Evolutionary conservation across 2,113 vertebrate genomes (phyloP).

Genomic region (Bettongia penicillata): DNA sequence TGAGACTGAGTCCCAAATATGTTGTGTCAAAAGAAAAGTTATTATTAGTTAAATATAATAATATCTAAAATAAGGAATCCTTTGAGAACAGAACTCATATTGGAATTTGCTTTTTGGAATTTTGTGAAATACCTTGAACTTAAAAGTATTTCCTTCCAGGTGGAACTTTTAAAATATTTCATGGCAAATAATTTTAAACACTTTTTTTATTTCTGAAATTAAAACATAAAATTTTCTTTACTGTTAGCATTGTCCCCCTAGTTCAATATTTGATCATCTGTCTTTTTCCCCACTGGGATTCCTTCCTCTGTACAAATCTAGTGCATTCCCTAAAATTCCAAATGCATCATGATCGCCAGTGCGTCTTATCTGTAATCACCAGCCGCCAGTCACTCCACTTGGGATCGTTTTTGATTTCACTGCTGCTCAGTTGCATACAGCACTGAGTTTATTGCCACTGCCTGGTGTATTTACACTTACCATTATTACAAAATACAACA

Average conservation of each 20-base stretch:
- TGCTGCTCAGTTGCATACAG: background rate
- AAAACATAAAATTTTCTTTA: background rate
- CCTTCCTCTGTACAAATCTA: background rate
- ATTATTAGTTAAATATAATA: background rate
- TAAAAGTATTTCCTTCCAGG: background rate
- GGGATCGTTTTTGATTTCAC: background rate
- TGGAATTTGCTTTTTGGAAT: background rate
- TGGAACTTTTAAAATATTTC: background rate
- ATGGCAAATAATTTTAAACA: background rate
- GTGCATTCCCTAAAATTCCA: background rate
- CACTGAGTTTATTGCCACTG: background rate
- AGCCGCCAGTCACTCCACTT: background rate
- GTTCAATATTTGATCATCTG: background rate
- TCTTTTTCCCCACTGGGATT: background rate
- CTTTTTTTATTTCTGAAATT: background rate
- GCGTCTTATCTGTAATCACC: background rate
- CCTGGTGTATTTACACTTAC: background rate
- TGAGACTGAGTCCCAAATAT: background rate
- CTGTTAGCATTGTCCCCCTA: background rate
- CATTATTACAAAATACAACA: background rate
- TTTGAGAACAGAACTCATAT: background rate
- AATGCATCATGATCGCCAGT: background rate
- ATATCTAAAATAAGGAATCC: background rate
- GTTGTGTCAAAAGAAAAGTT: background rate
- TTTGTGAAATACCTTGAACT: background rate